These are phyloP conservation scores for Channa maculata DNA, from an alignment of 2,113 vertebrate genomes.

Conservation along the genomic window DNA sequence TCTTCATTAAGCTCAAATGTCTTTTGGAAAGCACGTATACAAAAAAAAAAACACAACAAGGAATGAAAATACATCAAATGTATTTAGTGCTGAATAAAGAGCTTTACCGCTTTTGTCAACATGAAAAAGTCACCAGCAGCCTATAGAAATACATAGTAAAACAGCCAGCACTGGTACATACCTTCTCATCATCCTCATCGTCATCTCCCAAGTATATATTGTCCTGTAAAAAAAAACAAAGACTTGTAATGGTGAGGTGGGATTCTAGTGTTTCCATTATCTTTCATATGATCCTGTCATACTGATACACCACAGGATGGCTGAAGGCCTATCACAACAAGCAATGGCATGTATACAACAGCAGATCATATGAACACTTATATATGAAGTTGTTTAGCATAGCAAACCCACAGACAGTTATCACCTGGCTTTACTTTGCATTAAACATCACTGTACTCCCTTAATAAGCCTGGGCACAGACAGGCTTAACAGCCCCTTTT, in stretches of 20 bases:
- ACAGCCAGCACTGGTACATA: conserved; percentile 52
- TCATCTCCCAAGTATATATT: conserved; percentile 89
- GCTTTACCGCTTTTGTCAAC: conserved; percentile 61
- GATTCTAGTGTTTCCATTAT: background rate
- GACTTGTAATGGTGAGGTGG: background rate
- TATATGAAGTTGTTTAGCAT: background rate
- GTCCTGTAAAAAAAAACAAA: conserved; percentile 83
- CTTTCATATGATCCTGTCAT: background rate
- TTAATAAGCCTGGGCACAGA: conserved; percentile 22
- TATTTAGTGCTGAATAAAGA: conserved; percentile 53
- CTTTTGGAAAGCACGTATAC: conserved; percentile 46
- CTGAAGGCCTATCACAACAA: background rate
- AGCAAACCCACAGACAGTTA: background rate
- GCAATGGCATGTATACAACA: no score
- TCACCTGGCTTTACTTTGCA: background rate
- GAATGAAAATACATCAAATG: conserved; percentile 53
- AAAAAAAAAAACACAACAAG: conserved; percentile 23
- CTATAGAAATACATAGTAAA: conserved; percentile 22
- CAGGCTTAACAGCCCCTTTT: background rate
- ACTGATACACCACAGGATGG: conserved; percentile 1
- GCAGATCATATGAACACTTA: background rate
- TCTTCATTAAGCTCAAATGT: conserved; percentile 71
- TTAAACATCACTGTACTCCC: conserved; percentile 5
- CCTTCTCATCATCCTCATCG: conserved; percentile 94
- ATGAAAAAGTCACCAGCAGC: conserved; percentile 26